Evolutionary conservation across 2,113 vertebrate genomes (phyloP), one percentile per base, ranked within the genome.

Genomic region (Tragulus kanchil): DNA sequence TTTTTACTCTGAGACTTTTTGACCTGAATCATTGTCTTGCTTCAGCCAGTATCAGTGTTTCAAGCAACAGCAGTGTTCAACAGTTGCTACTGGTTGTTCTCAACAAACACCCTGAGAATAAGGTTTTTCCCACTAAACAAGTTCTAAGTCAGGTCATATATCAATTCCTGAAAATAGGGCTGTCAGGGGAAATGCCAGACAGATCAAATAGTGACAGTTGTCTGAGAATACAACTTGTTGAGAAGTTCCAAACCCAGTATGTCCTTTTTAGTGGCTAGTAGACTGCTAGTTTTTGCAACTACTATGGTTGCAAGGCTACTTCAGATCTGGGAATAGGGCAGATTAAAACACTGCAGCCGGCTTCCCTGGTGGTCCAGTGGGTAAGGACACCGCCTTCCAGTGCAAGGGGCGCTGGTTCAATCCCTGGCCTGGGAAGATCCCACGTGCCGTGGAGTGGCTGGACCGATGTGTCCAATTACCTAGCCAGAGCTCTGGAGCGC

Each of bases 51-150:
- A 19, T 64, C 65, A 42, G 3, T 96, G 48, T 48, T 45, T 88
- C 42, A 36, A 67, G 52, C 31, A 61, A 48, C 6, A 64, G 67
- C 69, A 84, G 1, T 73, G n/a, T 87, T 79, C 77, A 90, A 78
- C 50, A 78, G 19, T 73, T 81, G 28, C 58, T 61, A 45, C 61
- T 50, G 54, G 36, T 89, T 87, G 54, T 96, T 96, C 88, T 82
- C 42, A 93, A 71, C 81, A 71, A 93, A 94, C n/a, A 52, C 42
- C 42, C 23, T 56, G 17, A 78, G 28, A 6, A 14, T 7, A 67
- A 62, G 21, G 12, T 31, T 85, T 92, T 92, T 73, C 23, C 54
- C 23, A 56, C 8, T 73, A 21, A 59, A 7, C 16, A 67, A 89
- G 36, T 50, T 92, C 78, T 65, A 67, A 85, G 9, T 82, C 8